Evolutionary conservation across 35 echinoderm and acorn worm species (phyloP).

Genomic region (Lytechinus variegatus): DNA sequence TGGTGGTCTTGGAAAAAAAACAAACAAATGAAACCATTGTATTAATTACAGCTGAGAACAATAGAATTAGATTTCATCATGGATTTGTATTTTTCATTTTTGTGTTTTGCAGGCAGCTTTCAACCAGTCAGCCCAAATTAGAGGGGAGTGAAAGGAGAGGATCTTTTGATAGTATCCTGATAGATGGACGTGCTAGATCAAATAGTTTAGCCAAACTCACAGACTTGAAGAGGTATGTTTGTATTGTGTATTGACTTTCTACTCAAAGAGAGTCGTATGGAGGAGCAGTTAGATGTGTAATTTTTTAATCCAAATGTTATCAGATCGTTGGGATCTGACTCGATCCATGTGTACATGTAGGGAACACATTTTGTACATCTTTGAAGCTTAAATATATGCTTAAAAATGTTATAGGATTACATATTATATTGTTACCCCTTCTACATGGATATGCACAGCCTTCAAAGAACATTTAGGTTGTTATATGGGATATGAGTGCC

Average conservation of each 20-base stretch:
- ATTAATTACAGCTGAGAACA: not conserved
- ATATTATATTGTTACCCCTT: not conserved
- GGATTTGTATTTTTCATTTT: not conserved
- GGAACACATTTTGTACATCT: too few species aligned
- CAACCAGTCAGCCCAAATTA: slow-evolving; percentile 79
- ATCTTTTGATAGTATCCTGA: slow-evolving; percentile 59
- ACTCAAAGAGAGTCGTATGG: too few species aligned
- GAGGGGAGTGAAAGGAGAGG: slow-evolving; percentile 19
- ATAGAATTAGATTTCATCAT: not conserved
- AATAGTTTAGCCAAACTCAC: slow-evolving; percentile 64
- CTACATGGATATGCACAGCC: too few species aligned
- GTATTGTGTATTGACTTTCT: not conserved
- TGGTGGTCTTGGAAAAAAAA: too few species aligned
- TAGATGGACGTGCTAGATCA: slow-evolving; percentile 53
- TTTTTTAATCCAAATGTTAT: too few species aligned
- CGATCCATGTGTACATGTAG: not conserved
- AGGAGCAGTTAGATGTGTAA: too few species aligned
- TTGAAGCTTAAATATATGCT: not conserved
- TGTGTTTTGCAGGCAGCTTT: slow-evolving; percentile 71
- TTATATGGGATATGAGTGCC: too few species aligned
- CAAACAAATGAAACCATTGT: too few species aligned
- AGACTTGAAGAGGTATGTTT: slow-evolving; percentile 70
- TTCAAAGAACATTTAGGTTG: too few species aligned
- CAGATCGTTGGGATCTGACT: too few species aligned
- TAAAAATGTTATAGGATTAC: not conserved